Base-by-base conservation (phyloP, 2,113 vertebrate genomes). In the Hemicordylus capensis region DNA sequence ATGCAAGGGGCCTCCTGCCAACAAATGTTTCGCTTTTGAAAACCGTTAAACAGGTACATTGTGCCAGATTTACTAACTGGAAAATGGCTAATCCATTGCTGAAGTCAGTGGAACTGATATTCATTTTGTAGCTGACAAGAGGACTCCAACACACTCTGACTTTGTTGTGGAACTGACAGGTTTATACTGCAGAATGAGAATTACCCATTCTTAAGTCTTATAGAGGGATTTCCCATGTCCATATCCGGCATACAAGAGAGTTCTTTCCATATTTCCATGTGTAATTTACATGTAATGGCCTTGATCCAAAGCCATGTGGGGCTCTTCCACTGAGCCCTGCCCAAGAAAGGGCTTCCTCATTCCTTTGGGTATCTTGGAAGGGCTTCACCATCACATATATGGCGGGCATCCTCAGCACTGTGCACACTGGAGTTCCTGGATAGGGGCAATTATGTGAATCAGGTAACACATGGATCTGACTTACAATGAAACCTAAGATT, bases 61-160 rank as follows among this genome's bases (percentile, higher is more conserved):
- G 48, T 44, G 85, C 37, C 46, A 77, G 28, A 72, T 90, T 85
- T 88, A 77, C 76, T 81, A 31, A 81, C 56, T 58, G 19, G 1
- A 37, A 56, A 91, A 87, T 17, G 37, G 42, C 87, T 87, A 83
- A 28, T 85, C 31, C 54, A 87, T 77, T 86, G 8, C 70, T 39
- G 85, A 87, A 83, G 39, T 19, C 31, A 34, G 10, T 42, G 61
- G 83, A 67, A 76, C 59, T 80, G 84, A 3, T 88, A 82, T 87
- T 39, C n/a, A 54, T 2, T 39, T 0, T 42, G n/a, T 61, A 64
- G 24, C 72, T 86, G 20, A 61, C 58, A 31, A 46, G 39, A 67
- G 39, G 34, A 56, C 17, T n/a, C 42, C 67, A 56, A 44, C 61
- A 37, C 81, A 1, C 76, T 19, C 14, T 86, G 51, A 64, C 0